A percentile compares a stretch with the other conserved stretches of the same genome.
Conservation (phyloP, 1,140 invertebrate species). For the Sycophaga agraensis region DNA sequence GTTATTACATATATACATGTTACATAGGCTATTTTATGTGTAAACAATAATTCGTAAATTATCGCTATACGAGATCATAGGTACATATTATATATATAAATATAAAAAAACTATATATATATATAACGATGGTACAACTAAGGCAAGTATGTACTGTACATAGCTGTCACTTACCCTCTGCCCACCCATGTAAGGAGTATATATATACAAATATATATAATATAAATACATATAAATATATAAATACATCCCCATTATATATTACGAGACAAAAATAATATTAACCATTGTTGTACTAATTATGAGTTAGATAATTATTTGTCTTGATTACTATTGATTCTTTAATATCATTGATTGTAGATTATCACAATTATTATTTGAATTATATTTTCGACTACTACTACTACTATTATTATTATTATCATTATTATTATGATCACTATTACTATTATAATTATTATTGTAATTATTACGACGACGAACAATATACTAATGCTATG, state of each 20-base stretch:
- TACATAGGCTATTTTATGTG: constrained; percentile 54
- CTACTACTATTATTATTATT: constrained; percentile 38
- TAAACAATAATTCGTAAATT: constrained; percentile 50
- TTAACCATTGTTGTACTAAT: constrained; percentile 56
- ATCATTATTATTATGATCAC: constrained; percentile 36
- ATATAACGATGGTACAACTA: constrained; percentile 53
- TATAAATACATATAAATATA: constrained; percentile 36
- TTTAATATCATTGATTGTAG: constrained; percentile 33
- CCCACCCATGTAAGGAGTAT: constrained; percentile 43
- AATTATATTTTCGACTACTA: constrained; percentile 38
- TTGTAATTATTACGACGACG: constrained; percentile 38
- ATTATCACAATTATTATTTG: constrained; percentile 32
- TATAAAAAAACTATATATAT: constrained; percentile 11
- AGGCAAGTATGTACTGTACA: constrained; percentile 58
- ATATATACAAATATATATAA: constrained; percentile 28
- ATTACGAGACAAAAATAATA: constrained; percentile 34
- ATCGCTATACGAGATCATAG: constrained; percentile 48
- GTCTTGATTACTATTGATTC: constrained; percentile 27
- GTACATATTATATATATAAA: constrained; percentile 41
- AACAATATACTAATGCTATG: constrained; percentile 42
- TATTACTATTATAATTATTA: constrained; percentile 37
- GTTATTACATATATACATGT: constrained; percentile 36
- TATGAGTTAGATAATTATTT: constrained; percentile 41
- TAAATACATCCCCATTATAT: constrained; percentile 28
- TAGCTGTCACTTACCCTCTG: constrained; percentile 51